phyloP scores from a whole-genome alignment of 2,888 invertebrate species.

The Diachrysia chrysitis region DNA sequence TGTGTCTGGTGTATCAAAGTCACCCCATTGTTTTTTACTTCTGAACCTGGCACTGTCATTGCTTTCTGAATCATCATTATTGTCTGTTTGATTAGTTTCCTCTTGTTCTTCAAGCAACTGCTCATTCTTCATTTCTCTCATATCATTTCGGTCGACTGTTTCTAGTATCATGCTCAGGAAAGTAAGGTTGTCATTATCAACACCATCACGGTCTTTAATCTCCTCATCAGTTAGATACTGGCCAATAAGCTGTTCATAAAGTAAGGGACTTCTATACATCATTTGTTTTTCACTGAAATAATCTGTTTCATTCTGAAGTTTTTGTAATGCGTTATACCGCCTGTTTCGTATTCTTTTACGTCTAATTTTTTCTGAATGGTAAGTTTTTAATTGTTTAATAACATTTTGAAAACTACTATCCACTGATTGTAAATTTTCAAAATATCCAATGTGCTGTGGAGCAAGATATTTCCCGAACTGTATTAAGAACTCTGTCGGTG shows the following conservation, averaged over 20 bases:
- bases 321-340: constrained; percentile 94
- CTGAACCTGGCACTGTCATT: constrained; percentile 53
- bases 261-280: constrained; percentile 96
- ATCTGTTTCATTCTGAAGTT: constrained; percentile 91
- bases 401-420: constrained; percentile 90
- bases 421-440: constrained; percentile 81
- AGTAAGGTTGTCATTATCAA: constrained; percentile 88
- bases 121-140: constrained; percentile 90
- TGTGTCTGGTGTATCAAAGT: constrained; percentile 85
- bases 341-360: constrained; percentile 92
- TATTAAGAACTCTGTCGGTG: constrained; percentile 92
- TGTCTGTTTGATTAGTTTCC: constrained; percentile 67
- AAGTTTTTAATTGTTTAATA: constrained; percentile 89
- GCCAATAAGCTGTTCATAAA: constrained; percentile 97
- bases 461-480: constrained; percentile 93
- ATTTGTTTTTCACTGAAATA: constrained; percentile 98
- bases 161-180: constrained; percentile 94
- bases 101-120: constrained; percentile 90
- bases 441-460: constrained; percentile 92
- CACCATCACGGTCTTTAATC: constrained; percentile 90
- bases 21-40: constrained; percentile 86
- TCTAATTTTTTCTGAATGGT: constrained; percentile 86
- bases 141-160: constrained; percentile 93
- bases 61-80: constrained; percentile 58
- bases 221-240: constrained; percentile 95